These are phyloP conservation scores for Sceloporus undulatus DNA, from an alignment of 2,113 vertebrate genomes.

Conservation along the genomic window DNA sequence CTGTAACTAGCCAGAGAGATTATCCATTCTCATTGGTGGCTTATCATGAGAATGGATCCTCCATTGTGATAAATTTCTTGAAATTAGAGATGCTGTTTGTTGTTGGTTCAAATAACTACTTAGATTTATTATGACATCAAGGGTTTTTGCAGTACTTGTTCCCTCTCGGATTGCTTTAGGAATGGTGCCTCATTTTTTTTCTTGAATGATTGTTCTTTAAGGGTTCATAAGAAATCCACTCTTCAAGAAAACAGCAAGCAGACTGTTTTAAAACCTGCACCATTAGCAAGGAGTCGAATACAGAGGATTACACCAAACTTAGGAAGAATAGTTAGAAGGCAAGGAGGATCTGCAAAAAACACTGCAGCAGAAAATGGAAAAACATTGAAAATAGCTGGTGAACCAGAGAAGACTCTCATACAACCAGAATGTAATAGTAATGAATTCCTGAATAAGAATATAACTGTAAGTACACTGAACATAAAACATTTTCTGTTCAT, in stretches of 20 bases:
- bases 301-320: conserved; percentile 76
- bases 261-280: conserved; percentile 51
- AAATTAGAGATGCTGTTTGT: background rate
- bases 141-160: background rate
- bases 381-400: background rate
- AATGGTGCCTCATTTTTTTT: rapidly evolving
- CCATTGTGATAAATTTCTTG: background rate
- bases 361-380: conserved; percentile 39
- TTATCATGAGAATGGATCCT: background rate
- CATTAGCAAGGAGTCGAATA: conserved; percentile 61
- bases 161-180: background rate
- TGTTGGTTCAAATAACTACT: background rate
- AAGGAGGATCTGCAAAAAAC: conserved; percentile 39
- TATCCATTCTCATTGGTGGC: background rate
- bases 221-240: conserved; percentile 52
- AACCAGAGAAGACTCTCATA: conserved; percentile 9
- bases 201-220: conserved; percentile 46
- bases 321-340: conserved; percentile 58
- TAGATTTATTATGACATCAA: background rate
- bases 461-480: conserved; percentile 64
- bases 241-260: conserved; percentile 51
- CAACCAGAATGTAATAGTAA: conserved; percentile 18
- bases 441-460: conserved; percentile 15
- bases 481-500: background rate
- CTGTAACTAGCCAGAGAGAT: too few species aligned